phyloP scores from a whole-genome alignment of 2,888 invertebrate genomes.

The Aproaerema taeniolella region DNA sequence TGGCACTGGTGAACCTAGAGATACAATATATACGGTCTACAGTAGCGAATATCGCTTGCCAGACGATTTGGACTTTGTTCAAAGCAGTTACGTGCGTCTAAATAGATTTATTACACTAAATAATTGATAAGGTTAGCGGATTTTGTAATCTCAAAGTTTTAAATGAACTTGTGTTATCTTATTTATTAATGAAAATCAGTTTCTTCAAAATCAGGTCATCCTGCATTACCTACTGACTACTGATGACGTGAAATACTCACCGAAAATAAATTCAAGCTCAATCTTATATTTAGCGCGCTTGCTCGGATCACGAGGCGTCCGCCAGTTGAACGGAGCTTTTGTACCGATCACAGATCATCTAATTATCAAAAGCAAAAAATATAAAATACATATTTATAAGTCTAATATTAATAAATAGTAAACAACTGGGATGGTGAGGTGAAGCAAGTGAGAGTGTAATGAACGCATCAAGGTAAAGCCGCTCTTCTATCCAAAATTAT shows the following conservation, averaged over 20 bases:
- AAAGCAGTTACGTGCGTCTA: neutral
- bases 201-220: neutral
- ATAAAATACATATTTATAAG: conserved; percentile 43
- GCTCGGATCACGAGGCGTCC: conserved; percentile 56
- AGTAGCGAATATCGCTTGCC: no score
- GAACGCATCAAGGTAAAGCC: conserved; percentile 64
- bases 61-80: conserved; percentile 1
- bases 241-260: conserved; percentile 71
- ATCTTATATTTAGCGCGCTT: conserved; percentile 74
- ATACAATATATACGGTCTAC: no score
- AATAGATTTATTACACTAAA: conserved; percentile 18
- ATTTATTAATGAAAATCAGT: neutral
- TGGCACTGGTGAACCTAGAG: no score
- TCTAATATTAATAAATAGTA: conserved; percentile 42
- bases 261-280: conserved; percentile 74
- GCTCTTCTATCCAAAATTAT: conserved; percentile 60
- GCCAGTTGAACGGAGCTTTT: conserved; percentile 71
- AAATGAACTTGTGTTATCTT: neutral
- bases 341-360: conserved; percentile 54
- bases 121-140: no score
- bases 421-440: conserved; percentile 43
- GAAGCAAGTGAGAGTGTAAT: conserved; percentile 38
- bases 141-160: no score
- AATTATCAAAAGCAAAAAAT: conserved; percentile 28
- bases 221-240: no score